A percentile compares a stretch with the other conserved stretches of the same genome.
Conservation (phyloP, 2,888 invertebrate genomes). For the Tenthredo distinguenda region DNA sequence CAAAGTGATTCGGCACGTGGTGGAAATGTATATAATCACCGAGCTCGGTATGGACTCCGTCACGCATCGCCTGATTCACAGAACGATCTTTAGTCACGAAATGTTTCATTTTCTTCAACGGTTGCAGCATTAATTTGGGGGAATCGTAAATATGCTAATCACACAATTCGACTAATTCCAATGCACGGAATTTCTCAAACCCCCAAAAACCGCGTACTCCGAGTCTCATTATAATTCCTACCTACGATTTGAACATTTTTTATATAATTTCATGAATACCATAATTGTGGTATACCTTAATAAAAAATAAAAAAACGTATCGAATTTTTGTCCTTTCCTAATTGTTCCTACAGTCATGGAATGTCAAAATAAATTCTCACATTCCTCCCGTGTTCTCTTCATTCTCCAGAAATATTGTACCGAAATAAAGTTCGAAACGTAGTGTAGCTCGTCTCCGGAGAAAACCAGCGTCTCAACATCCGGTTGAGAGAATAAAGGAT, state of each 20-base stretch:
- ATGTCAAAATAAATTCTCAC: neutral
- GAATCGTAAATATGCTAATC: neutral
- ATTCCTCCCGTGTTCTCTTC: neutral
- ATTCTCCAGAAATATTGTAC: neutral
- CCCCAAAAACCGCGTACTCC: neutral
- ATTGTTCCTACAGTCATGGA: neutral
- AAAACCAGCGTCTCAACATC: neutral
- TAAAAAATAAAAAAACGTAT: neutral
- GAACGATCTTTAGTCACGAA: neutral
- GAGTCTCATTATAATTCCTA: neutral
- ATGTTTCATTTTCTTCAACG: neutral
- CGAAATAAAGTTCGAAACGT: neutral
- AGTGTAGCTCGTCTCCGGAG: neutral
- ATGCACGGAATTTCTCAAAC: neutral
- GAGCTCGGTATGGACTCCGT: neutral
- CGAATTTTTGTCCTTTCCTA: neutral
- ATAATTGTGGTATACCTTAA: neutral
- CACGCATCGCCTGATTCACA: neutral
- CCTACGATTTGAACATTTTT: neutral
- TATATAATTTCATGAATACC: neutral
- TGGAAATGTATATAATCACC: neutral
- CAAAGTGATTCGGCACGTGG: neutral
- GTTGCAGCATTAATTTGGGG: neutral
- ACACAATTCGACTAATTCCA: neutral
- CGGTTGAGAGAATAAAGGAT: neutral